Base-by-base conservation (phyloP, 2,113 vertebrate genomes). In the Cisticola juncidis region DNA sequence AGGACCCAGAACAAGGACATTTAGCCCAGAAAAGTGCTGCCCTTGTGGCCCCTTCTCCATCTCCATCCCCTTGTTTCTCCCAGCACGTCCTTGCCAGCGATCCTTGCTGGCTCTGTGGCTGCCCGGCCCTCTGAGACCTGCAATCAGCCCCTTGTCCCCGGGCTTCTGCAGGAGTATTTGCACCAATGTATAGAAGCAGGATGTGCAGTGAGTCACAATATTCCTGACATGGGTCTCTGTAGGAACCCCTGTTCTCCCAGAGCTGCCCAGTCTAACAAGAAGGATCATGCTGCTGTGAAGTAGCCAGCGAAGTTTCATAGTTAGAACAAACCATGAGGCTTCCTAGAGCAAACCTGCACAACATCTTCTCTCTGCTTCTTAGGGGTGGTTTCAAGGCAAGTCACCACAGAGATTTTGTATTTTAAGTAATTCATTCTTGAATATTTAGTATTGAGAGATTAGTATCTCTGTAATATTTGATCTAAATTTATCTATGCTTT, bases 281-380 rank as follows among this genome's bases (percentile, higher is more conserved):
- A 53, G 23, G 1, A 31, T 16, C 0, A 1, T 5, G 18, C n/a
- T 10, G 2, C 31, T 73, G 14, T 8, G 4, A 1, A 26, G 35
- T 1, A 35, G 22, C 10, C 44, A 24, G 11, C 0, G 2, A 26
- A 23, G 25, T 21, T 64, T n/a, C 2, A 0, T 4, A 15, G 36
- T 4, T 53, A 22, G 47, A 53, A 20, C 22, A 3, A 17, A 35
- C 28, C 47, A 5, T 14, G 22, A 58, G 38, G 24, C 42, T 80
- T 50, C 57, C 68, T 50, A 11, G 69, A 70, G 56, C 17, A 78
- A 88, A 62, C 42, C 36, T 60, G 61, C 26, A 15, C 24, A 19
- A 4, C 36, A 56, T 44, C 35, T 48, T 26, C 40, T 57, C 50
- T 45, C 70, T 76, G 36, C 53, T 91, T 25, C 48, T n/a, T 24